phyloP scores from a whole-genome alignment of 2,888 invertebrate genomes.

The Rutpela maculata region DNA sequence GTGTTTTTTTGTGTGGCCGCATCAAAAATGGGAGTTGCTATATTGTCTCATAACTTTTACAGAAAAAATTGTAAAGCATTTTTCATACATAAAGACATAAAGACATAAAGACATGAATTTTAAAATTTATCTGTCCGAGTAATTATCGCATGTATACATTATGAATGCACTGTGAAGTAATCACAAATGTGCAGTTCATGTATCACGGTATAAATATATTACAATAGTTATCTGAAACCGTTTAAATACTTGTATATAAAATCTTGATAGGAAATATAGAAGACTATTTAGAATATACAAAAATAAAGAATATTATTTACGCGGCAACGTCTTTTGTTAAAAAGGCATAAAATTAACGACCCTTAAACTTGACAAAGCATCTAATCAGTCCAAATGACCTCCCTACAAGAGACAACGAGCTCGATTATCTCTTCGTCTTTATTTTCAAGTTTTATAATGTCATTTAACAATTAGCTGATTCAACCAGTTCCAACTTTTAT shows the following conservation, averaged over 20 bases:
- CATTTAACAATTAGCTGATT: conserved; percentile 14
- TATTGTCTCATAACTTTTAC: no score
- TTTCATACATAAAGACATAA: no score
- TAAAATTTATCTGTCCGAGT: no score
- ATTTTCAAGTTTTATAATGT: conserved; percentile 14
- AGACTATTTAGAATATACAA: not conserved
- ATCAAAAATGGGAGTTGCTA: no score
- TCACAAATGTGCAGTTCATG: no score
- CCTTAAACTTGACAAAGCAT: conserved; percentile 26
- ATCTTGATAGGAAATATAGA: not conserved
- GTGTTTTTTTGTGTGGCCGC: no score
- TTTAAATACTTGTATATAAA: not conserved
- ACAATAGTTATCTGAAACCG: no score
- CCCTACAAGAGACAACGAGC: conserved; percentile 15
- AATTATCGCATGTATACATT: no score
- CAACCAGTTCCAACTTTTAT: conserved; percentile 16
- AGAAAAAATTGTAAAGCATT: no score
- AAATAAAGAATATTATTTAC: not conserved
- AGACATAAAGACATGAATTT: no score
- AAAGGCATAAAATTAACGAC: conserved; percentile 21
- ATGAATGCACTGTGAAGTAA: no score
- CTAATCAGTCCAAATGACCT: conserved; percentile 23
- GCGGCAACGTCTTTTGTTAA: not conserved
- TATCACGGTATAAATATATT: no score
- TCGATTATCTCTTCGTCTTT: conserved; percentile 10